Evolutionary conservation across 2,888 invertebrate genomes (phyloP).

Genomic region (Noctuana brunneofusca): DNA sequence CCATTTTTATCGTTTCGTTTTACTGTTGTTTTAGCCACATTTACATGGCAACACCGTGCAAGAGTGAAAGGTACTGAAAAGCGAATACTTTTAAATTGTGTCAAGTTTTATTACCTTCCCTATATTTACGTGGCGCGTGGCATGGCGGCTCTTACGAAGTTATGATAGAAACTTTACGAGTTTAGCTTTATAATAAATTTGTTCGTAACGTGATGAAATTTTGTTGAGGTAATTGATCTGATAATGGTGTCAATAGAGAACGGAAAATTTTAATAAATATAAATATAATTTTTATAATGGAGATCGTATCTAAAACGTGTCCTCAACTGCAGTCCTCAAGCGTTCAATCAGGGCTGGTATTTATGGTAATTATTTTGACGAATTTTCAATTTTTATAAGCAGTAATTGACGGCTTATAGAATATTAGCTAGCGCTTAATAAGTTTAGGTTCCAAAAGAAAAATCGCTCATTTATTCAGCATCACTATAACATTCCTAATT

Average conservation of each 20-base stretch:
- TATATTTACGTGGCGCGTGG: constrained; percentile 33
- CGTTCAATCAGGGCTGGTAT: no score
- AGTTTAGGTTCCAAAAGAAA: no score
- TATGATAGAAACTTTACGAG: constrained; percentile 33
- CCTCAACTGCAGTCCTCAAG: no score
- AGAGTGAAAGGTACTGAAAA: constrained; percentile 4
- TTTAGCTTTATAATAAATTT: constrained; percentile 21
- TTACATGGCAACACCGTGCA: not conserved
- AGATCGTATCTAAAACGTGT: no score
- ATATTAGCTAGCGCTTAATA: no score
- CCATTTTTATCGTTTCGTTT: not conserved
- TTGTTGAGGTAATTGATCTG: not conserved
- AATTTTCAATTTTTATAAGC: no score
- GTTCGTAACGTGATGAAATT: constrained; percentile 3
- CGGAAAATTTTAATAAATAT: no score
- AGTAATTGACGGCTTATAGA: no score
- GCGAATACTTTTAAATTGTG: constrained; percentile 56
- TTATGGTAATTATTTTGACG: no score
- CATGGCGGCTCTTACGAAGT: constrained; percentile 30
- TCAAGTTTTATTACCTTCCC: constrained; percentile 59
- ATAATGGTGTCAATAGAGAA: not conserved
- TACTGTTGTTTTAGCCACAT: not conserved
- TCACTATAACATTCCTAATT: no score
- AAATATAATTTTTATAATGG: no score
- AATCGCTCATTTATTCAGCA: no score